Base-by-base conservation (phyloP, 37 sponge, comb jelly and placozoan species). In the Amphimedon queenslandica region DNA sequence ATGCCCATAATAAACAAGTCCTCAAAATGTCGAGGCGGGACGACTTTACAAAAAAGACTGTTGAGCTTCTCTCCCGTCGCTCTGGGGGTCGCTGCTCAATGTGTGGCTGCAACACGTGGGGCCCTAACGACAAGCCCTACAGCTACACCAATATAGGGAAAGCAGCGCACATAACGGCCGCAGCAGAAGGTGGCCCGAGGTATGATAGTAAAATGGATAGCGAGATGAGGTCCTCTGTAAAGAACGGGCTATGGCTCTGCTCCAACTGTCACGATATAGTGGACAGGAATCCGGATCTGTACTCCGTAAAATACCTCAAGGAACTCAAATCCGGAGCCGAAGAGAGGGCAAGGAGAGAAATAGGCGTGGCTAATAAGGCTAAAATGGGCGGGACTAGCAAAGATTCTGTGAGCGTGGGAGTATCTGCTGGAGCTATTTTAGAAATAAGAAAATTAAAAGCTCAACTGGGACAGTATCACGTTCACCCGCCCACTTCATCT, bases 221-320 rank as follows among this genome's bases (percentile, higher is more conserved):
- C 37, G 83, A 82, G 55, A 74, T 77, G 43, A 69, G 88, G 28
- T 71, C 43, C 20, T 66, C 78, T 66, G 79, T 67, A 16, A 42
- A 34, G 2, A 88, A 88, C 55, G 88, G 88, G 36, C 40, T 88
- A 58, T 88, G 88, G 88, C 31, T 88, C 55, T 88, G 88, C 70
- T 70, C 69, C 3, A 82, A 82, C 69, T 88, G 88, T 55, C 88
- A 88, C 74, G 58, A 70, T 3, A 32, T 67, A 56, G 70, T 88
- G 1, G 88, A 88, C 38, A 27, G 83, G 8, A 71, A 88, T 66
- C 67, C 43, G 55, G 78, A 66, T 1, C 39, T 31, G 4, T 88
- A 77, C 55, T 53, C 88, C 25, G 40, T 64, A 21, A 33, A 53
- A 0, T 18, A 36, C 24, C 60, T 88, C 8, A 23, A 39, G 10